Evolutionary conservation across 2,888 invertebrate genomes (phyloP), one percentile per base, ranked within the genome.

Genomic region (Agrochola litura): DNA sequence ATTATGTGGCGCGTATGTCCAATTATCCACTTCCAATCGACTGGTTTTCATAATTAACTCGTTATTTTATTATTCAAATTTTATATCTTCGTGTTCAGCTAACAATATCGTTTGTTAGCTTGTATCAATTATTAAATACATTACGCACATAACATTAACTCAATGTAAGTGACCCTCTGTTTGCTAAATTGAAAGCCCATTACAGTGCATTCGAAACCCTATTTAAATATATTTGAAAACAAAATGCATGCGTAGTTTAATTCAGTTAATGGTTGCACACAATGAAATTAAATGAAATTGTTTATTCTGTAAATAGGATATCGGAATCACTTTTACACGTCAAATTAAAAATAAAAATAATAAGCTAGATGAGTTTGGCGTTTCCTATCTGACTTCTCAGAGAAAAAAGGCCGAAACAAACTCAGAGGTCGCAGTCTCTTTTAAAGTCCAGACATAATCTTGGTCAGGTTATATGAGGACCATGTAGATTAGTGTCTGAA

Each of bases 41-140:
- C 70, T 52, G 49, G 71, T 68, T 71, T 56, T 71, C 58, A 30
- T 77, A 72, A 82, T 73, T 67, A 82, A 70, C 43, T 72, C 60
- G 37, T 73, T 77, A 75, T 73, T 68, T 75, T 74, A 77, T 56
- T 71, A 77, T 80, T 80, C 63, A 66, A 80, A 73, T 73, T 84
- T 82, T 63, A 80, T 70, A 73, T 77, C 56, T 85, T 73, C 82
- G 64, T 84, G 82, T 82, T 61, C 69, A 65, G 52, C 70, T 75
- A 77, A 75, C 77, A 77, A 77, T 85, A 77, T 78, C 69, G 60
- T 75, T 69, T 75, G 60, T 82, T 85, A 75, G 43, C 56, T 78
- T 61, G 43, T 78, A 64, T 10, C 72, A 67, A 83, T 83, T 85
- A 84, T 70, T 75, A 64, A 81, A 70, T 78, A 85, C 16, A 61